A percentile compares a stretch with the other conserved stretches of the same genome.
These are phyloP conservation scores for Ophion costatus DNA, from an alignment of 2,888 invertebrate species.

Conservation along the genomic window DNA sequence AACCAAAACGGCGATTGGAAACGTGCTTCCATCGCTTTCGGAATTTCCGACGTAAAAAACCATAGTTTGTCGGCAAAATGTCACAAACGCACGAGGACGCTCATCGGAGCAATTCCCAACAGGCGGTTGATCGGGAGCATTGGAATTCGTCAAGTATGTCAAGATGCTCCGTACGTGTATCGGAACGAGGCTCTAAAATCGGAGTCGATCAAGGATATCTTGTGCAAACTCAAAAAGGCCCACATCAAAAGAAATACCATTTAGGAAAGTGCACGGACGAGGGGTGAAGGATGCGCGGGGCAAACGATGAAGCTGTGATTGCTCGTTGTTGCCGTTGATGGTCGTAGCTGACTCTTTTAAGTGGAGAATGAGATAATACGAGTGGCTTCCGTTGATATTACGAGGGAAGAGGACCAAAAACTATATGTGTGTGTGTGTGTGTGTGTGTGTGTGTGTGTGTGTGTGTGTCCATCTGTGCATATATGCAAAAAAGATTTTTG, in stretches of 20 bases:
- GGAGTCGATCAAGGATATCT: neutral
- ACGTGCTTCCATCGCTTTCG: neutral
- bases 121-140: neutral
- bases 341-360: conserved; percentile 5
- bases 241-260: neutral
- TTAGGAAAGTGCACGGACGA: neutral
- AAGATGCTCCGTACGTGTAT: neutral
- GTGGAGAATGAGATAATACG: conserved; percentile 43
- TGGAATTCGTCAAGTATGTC: neutral
- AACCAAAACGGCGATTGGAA: neutral
- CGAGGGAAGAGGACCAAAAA: conserved; percentile 37
- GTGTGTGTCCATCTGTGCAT: too few relatives aligned
- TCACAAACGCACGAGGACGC: neutral
- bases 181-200: neutral
- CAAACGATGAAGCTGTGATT: neutral
- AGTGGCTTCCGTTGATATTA: conserved; percentile 32
- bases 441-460: neutral
- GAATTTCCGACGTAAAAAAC: neutral
- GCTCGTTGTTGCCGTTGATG: conserved; percentile 3
- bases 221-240: neutral
- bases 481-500: too few relatives aligned
- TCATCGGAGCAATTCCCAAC: neutral
- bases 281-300: neutral
- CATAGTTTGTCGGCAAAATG: too few relatives aligned
- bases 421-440: neutral